A percentile compares a stretch with the other conserved stretches of the same genome.
Conservation (phyloP, 2,113 vertebrate species). For the Scartelaos histophorus region DNA sequence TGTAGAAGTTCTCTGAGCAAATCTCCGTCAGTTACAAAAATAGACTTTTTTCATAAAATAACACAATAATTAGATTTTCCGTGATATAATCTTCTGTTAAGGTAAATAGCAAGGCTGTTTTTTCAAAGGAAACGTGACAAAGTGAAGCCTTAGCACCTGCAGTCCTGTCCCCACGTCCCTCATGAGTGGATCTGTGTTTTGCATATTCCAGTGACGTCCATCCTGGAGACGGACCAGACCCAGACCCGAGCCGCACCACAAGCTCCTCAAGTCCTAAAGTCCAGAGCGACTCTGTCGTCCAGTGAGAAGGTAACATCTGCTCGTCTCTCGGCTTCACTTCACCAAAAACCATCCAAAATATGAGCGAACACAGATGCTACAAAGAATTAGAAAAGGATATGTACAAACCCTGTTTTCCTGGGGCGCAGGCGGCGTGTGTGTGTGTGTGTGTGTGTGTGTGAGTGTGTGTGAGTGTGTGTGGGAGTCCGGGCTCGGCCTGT, state of each 20-base stretch:
- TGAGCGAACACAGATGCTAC: slow-evolving; percentile 91
- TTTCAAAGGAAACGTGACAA: slow-evolving; percentile 65
- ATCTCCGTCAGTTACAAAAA: slow-evolving; percentile 80
- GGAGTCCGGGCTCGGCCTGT: too few relatives aligned
- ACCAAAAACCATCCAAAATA: slow-evolving; percentile 71
- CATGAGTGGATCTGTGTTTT: slow-evolving; percentile 61
- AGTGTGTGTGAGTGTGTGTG: too few relatives aligned
- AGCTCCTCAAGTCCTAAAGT: too few relatives aligned
- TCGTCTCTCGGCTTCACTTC: slow-evolving; percentile 71
- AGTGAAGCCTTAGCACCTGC: slow-evolving; percentile 74
- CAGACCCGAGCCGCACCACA: too few relatives aligned
- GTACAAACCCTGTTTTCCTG: slow-evolving; percentile 99
- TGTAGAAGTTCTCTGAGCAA: slow-evolving; percentile 67
- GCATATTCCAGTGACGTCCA: slow-evolving; percentile 75
- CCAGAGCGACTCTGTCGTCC: slow-evolving; percentile 67
- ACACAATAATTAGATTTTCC: slow-evolving; percentile 68
- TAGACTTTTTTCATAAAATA: slow-evolving; percentile 80
- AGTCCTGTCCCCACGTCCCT: slow-evolving; percentile 15
- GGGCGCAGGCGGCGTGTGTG: slow-evolving; percentile 74
- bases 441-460: slow-evolving; percentile 42
- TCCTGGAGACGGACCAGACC: too few relatives aligned
- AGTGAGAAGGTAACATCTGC: slow-evolving; percentile 77
- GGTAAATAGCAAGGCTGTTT: slow-evolving; percentile 77
- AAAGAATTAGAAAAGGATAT: slow-evolving; percentile 97
- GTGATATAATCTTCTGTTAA: slow-evolving; percentile 76